These are phyloP conservation scores for Scyliorhinus canicula DNA, from an alignment of 2,797 vertebrate species.

Conservation along the genomic window DNA sequence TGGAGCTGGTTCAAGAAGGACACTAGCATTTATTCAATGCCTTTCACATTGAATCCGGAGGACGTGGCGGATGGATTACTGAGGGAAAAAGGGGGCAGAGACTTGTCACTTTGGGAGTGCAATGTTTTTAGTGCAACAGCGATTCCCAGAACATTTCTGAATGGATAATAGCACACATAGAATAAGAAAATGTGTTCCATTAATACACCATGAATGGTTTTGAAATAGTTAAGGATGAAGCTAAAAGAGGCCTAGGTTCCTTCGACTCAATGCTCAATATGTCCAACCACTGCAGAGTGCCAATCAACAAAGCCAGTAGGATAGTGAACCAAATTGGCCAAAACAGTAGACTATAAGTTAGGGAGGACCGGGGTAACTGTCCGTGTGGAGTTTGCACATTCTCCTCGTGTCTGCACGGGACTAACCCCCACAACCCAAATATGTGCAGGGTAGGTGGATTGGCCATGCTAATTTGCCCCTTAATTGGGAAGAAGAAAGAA, in stretches of 20 bases:
- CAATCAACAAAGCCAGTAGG: not conserved
- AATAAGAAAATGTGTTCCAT: not conserved
- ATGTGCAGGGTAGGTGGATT: too few relatives aligned
- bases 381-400: too few relatives aligned
- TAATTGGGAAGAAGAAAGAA: too few relatives aligned
- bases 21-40: too few relatives aligned
- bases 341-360: too few relatives aligned
- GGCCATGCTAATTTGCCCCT: too few relatives aligned
- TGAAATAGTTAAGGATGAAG: not conserved
- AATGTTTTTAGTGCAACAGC: not conserved
- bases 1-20: too few relatives aligned
- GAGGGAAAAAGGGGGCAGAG: not conserved
- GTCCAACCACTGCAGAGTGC: not conserved
- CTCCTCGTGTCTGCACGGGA: too few relatives aligned
- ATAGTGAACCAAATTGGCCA: not conserved
- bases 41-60: too few relatives aligned
- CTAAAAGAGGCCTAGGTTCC: not conserved
- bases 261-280: not conserved
- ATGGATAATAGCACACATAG: not conserved
- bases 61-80: too few relatives aligned
- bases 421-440: too few relatives aligned
- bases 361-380: too few relatives aligned
- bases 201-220: not conserved
- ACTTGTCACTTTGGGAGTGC: not conserved
- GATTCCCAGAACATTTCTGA: not conserved